Evolutionary conservation across 2,888 invertebrate genomes (phyloP).

Genomic region (Drosophila sordidula): DNA sequence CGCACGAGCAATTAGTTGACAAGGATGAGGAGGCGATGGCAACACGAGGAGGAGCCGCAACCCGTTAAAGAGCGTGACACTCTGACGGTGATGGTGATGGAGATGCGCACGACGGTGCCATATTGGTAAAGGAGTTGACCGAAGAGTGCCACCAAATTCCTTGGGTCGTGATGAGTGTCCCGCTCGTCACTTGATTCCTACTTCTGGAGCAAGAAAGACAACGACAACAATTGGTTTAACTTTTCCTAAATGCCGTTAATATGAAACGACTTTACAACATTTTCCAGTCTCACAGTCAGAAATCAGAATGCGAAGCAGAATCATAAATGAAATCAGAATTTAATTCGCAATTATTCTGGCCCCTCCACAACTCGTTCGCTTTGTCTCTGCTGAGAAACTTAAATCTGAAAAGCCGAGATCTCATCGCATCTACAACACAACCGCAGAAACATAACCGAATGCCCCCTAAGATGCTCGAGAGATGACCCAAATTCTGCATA

Average conservation of each 20-base stretch:
- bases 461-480: conserved; percentile 22
- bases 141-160: conserved; percentile 30
- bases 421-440: conserved; percentile 49
- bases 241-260: conserved; percentile 59
- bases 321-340: conserved; percentile 64
- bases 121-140: conserved; percentile 50
- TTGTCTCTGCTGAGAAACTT: conserved; percentile 49
- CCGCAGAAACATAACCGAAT: conserved; percentile 41
- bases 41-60: conserved; percentile 12
- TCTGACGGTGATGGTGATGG: conserved; percentile 38
- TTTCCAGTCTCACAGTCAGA: conserved; percentile 47
- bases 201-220: conserved; percentile 31
- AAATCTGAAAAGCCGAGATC: conserved; percentile 44
- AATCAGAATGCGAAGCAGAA: conserved; percentile 42
- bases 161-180: conserved; percentile 65
- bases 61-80: conserved; percentile 46
- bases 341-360: conserved; percentile 61
- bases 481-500: conserved; percentile 75
- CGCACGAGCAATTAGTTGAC: conserved; percentile 65
- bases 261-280: conserved; percentile 36
- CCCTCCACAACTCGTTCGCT: conserved; percentile 33
- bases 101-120: conserved; percentile 68
- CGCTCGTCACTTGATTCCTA: conserved; percentile 53
- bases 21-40: conserved; percentile 32
- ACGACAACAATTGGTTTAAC: neutral